Evolutionary conservation across 2,113 vertebrate genomes (phyloP), one percentile per base, ranked within the genome.

Genomic region (Oryzias melastigma): DNA sequence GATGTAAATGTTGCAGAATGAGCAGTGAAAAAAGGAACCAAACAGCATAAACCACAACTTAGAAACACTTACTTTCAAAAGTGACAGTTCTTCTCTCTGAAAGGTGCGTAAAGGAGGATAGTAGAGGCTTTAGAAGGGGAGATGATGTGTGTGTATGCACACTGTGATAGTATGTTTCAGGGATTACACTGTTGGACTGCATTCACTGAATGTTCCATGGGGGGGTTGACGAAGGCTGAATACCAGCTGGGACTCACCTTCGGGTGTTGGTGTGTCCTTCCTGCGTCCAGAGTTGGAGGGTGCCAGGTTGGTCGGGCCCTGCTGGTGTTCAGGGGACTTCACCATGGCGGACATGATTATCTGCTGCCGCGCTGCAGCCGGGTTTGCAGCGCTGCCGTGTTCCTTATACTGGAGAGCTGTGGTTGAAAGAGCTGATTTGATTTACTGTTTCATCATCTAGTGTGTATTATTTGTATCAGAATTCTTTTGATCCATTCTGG

Each of bases 261-360:
- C 97, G 1, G 96, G 94, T 0, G 94, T 95, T n/a, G 95, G 89
- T 0, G 92, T 83, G 58, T 97, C 96, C 89, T 99, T 99, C 80
- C 96, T 92, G 81, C 95, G 94, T 50, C 93, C 94, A n/a, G 96
- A 96, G 40, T 91, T 95, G 5, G 95, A 94, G 0, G 96, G 92
- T 25, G 92, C 92, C 2, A 99, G 85, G 59, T 84, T 93, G 86
- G 93, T 87, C 0, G 95, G 93, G 44, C 92, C 95, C 71, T 95
- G 94, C 88, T 99, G 96, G 81, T 98, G 97, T 83, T 98, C 97
- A 0, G 97, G 97, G 0, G 97, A 98, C 77, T 97, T 95, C 58
- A 98, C 96, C 55, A 98, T 93, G 68, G 95, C 92, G 6, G 96
- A 95, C 94, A 98, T 96, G 73, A 98, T 94, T 51, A 98, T 95